Conservation (phyloP, 2,888 invertebrate species). For the Anticlea derivata region DNA sequence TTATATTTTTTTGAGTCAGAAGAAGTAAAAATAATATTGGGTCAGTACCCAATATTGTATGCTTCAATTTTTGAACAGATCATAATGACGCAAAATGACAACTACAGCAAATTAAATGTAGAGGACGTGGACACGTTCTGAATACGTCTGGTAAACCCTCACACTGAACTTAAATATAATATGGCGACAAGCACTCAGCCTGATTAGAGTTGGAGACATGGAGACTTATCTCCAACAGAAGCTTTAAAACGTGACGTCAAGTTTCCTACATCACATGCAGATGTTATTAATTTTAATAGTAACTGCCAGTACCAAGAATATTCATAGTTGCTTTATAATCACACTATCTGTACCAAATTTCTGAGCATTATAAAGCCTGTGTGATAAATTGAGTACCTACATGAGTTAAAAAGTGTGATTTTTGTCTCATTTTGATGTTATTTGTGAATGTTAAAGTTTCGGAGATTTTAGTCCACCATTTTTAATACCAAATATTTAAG, state of each 20-base stretch:
- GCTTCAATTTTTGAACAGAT: too few relatives aligned
- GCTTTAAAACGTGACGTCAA: constrained; percentile 19
- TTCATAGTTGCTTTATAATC: not conserved
- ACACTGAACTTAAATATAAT: constrained; percentile 69
- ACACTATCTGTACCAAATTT: constrained; percentile 25
- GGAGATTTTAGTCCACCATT: too few relatives aligned
- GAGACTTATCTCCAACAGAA: constrained; percentile 25
- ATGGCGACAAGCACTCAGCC: constrained; percentile 76
- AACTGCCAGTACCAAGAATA: constrained; percentile 2
- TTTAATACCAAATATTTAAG: too few relatives aligned
- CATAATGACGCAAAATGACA: too few relatives aligned
- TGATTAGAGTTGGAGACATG: constrained; percentile 62
- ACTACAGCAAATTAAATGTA: too few relatives aligned
- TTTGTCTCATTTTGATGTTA: too few relatives aligned
- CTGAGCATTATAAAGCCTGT: constrained; percentile 34
- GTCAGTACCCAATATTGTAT: too few relatives aligned
- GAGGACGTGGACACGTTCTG: constrained; percentile 50
- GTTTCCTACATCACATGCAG: constrained; percentile 29
- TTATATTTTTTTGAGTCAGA: too few relatives aligned
- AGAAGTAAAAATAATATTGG: too few relatives aligned
- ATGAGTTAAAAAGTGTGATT: too few relatives aligned
- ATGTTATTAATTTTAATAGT: constrained; percentile 25
- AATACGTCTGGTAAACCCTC: constrained; percentile 56
- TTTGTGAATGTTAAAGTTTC: too few relatives aligned
- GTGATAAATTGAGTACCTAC: constrained; percentile 63